Percentiles rank a stretch among this genome's conserved stretches.
These are phyloP conservation scores for Sylvietta virens DNA, from an alignment of 2,113 vertebrate genomes.

Conservation along the genomic window DNA sequence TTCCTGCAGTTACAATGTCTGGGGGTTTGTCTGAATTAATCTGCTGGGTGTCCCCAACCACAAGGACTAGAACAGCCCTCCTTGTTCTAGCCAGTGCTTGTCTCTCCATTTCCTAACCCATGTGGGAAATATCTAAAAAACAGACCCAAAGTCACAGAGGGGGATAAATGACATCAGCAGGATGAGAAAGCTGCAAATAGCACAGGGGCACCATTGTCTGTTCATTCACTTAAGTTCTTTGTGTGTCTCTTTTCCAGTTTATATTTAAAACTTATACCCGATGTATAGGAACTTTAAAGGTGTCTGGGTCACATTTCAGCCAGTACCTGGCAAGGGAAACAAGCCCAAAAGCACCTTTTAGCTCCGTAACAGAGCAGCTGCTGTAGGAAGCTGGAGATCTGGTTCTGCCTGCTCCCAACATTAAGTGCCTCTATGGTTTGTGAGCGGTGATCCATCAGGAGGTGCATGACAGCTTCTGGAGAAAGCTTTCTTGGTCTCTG, in stretches of 20 bases:
- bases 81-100: not conserved
- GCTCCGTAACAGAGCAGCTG: not conserved
- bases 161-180: not conserved
- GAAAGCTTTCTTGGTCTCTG: conserved; percentile 32
- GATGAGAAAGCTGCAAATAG: not conserved
- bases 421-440: conserved; percentile 35
- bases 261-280: not conserved
- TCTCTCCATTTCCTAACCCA: not conserved
- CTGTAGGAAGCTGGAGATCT: not conserved
- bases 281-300: not conserved
- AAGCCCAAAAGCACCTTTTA: not conserved
- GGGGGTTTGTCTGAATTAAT: not conserved
- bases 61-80: not conserved
- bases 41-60: not conserved
- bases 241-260: not conserved
- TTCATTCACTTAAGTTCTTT: not conserved
- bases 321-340: not conserved
- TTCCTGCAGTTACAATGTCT: not conserved
- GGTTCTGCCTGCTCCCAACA: not conserved
- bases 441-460: conserved; percentile 44
- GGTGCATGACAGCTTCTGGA: conserved; percentile 16
- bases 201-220: not conserved
- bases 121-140: not conserved
- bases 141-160: not conserved
- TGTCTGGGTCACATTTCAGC: not conserved